These are phyloP conservation scores for Verasper variegatus DNA, from an alignment of 2,113 vertebrate species.

Conservation along the genomic window DNA sequence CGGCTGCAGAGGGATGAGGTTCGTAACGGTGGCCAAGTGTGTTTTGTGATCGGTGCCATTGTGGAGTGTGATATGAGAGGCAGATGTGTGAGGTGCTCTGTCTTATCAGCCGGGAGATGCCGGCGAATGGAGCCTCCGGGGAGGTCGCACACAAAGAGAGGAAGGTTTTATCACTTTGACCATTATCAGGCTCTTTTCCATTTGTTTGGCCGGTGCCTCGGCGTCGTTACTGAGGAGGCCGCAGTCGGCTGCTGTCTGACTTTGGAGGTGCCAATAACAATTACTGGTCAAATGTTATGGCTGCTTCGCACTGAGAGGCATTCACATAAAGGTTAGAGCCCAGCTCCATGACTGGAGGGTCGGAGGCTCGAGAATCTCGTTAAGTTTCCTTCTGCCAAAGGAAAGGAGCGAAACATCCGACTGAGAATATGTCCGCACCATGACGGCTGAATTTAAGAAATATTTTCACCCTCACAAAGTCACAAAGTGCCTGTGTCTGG, in stretches of 20 bases:
- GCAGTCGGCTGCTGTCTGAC: too few relatives aligned
- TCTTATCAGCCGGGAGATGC: conserved; percentile 31
- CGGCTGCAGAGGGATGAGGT: not conserved
- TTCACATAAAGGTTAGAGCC: conserved; percentile 20
- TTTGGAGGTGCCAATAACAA: conserved; percentile 11
- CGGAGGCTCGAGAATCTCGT: not conserved
- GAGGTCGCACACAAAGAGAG: conserved; percentile 8
- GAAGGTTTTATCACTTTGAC: conserved; percentile 27
- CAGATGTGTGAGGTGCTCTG: conserved; percentile 18
- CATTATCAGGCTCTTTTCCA: conserved; percentile 17
- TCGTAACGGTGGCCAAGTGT: conserved; percentile 17
- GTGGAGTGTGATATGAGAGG: conserved; percentile 6
- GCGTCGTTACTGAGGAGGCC: not conserved
- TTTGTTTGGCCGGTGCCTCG: not conserved
- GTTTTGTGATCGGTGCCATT: conserved; percentile 12
- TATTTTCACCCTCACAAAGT: too few relatives aligned
- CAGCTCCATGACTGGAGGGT: not conserved
- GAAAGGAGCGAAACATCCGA: not conserved
- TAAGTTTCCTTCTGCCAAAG: not conserved
- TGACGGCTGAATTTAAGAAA: too few relatives aligned
- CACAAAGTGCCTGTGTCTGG: too few relatives aligned
- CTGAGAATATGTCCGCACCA: not conserved
- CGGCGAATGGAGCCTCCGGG: not conserved
- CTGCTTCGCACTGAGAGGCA: not conserved
- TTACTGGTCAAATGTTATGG: conserved; percentile 23